These are phyloP conservation scores for Orthosia gothica DNA, from an alignment of 2,888 invertebrate species.

Conservation along the genomic window DNA sequence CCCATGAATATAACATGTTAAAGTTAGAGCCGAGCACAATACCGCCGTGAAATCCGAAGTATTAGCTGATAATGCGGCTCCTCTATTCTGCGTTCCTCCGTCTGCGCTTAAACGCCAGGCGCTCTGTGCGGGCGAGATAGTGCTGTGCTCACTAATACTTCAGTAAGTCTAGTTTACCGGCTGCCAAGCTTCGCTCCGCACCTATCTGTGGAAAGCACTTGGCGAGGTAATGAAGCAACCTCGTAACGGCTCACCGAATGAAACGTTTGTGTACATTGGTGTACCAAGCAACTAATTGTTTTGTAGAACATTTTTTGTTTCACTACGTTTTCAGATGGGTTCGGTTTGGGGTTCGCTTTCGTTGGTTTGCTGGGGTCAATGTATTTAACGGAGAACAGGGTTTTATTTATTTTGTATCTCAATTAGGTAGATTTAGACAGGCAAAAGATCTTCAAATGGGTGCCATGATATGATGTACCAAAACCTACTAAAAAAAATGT, in stretches of 20 bases:
- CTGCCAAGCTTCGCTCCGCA: slow-evolving; percentile 70
- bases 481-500: too few species aligned
- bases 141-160: slow-evolving; percentile 75
- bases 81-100: slow-evolving; percentile 57
- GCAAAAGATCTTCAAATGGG: too few species aligned
- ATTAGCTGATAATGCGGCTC: slow-evolving; percentile 54
- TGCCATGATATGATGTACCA: too few species aligned
- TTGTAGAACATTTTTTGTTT: slow-evolving; percentile 37
- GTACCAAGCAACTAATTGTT: slow-evolving; percentile 49
- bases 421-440: too few species aligned
- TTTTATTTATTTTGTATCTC: too few species aligned
- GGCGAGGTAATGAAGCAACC: slow-evolving; percentile 73
- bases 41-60: slow-evolving; percentile 59
- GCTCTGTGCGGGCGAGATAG: slow-evolving; percentile 72
- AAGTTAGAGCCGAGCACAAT: slow-evolving; percentile 54
- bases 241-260: slow-evolving; percentile 50
- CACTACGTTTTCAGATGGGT: slow-evolving; percentile 5
- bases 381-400: too few species aligned
- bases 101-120: slow-evolving; percentile 55
- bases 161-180: slow-evolving; percentile 74
- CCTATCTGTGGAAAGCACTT: slow-evolving; percentile 77
- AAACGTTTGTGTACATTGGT: slow-evolving; percentile 40
- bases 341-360: slow-evolving; percentile 12
- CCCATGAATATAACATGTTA: slow-evolving; percentile 55
- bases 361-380: neutral